Base-by-base conservation (phyloP, 2,113 vertebrate species). In the Coryphaenoides rupestris region DNA sequence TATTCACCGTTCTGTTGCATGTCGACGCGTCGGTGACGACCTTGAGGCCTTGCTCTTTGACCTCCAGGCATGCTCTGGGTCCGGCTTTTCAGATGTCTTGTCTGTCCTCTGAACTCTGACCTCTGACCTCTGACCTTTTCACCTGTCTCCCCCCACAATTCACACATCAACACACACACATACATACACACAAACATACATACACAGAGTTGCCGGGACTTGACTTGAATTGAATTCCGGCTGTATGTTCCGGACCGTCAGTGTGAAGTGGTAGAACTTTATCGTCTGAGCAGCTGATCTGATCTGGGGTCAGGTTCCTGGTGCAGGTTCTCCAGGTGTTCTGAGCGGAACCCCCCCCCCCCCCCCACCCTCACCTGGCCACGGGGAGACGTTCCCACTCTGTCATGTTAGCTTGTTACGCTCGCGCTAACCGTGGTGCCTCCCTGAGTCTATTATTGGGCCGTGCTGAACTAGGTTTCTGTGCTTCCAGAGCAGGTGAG, bases 1-100 rank as follows among this genome's bases (percentile, higher is more conserved):
- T 67, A 84, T 62, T 83, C 74, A n/a, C 74, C 66, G 73, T 72
- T 82, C 72, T 85, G 84, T 84, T 91, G 91, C 91, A 92, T 91
- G 91, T 85, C 58, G 33, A 81, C n/a, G n/a, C n/a, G 79, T 84
- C n/a, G 82, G 69, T 80, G 85, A 83, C 77, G 61, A 77, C 75
- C 33, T 73, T 58, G 63, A 70, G 78, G 80, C 79, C 84, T 89
- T 86, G 90, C 88, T 90, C 78, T 76, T 76, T 73, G 70, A 78
- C 49, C 68, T 79, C 65, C 67, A 86, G 88, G 90, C 89, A 90
- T 91, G 90, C 86, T 84, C 49, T 78, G 76, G 81, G 78, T n/a
- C 73, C 81, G 78, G 84, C 83, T 83, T 74, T 78, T 78, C 69
- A 79, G 74, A 65, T 82, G 67, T 76, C 72, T n/a, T 77, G 67